phyloP scores from a whole-genome alignment of 1,140 invertebrate genomes.

The Ceratoteleas bidentatus region DNA sequence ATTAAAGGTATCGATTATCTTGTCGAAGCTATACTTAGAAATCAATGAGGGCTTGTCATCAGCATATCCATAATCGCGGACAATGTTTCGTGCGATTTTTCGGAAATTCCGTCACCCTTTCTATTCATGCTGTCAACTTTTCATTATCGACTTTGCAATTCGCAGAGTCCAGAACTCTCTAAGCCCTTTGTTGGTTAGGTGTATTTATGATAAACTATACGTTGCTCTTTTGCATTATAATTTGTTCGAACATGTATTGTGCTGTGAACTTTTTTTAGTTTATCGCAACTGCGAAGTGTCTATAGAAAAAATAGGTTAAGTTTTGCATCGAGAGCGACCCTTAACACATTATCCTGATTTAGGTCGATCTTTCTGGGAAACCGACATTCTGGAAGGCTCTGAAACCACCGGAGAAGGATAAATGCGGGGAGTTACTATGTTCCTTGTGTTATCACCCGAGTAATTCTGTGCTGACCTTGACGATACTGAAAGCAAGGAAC shows the following conservation, averaged over 20 bases:
- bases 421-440: constrained; percentile 94
- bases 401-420: constrained; percentile 95
- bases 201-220: too few species aligned
- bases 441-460: constrained; percentile 96
- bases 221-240: too few species aligned
- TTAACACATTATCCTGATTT: constrained; percentile 41
- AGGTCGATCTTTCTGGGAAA: constrained; percentile 95
- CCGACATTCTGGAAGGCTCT: constrained; percentile 95
- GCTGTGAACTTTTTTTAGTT: too few species aligned
- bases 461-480: constrained; percentile 92
- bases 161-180: too few species aligned
- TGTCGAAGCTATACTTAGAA: constrained; percentile 50
- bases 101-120: too few species aligned
- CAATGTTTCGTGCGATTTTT: not conserved
- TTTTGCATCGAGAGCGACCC: not conserved
- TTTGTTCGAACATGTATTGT: too few species aligned
- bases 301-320: too few species aligned
- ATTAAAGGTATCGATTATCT: constrained; percentile 53
- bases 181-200: too few species aligned
- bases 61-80: constrained; percentile 30
- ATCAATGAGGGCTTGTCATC: constrained; percentile 43
- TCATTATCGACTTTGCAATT: too few species aligned
- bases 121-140: too few species aligned
- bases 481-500: constrained; percentile 94
- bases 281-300: too few species aligned